Evolutionary conservation across 2,113 vertebrate species (phyloP), one percentile per base, ranked within the genome.

Genomic region (Pleuronectes platessa): DNA sequence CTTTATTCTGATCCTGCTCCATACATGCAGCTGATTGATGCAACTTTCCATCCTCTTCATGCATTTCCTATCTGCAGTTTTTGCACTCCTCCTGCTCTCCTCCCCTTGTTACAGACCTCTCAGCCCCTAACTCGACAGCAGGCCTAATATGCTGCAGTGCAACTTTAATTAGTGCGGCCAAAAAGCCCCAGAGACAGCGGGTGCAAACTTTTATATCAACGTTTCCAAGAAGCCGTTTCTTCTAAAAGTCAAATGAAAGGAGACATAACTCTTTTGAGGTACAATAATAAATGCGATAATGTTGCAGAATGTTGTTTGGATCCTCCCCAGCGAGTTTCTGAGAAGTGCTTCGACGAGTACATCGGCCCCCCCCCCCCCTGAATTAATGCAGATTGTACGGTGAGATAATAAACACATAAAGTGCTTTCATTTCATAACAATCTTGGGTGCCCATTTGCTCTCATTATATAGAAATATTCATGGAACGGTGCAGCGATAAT

Each of bases 81-180:
- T 78, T 79, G 17, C 37, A 42, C 40, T 18, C 47, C 47, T 51
- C 31, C 54, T 4, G 14, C 74, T 60, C 45, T 20, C 45, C 64
- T 54, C 31, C n/a, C 18, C 40, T 78, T 9, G 3, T 81, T 77
- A 55, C 15, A 10, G 7, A 53, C 71, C 63, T 49, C 65, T 61
- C 59, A 47, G 23, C 45, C 59, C 70, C 31, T 5, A 1, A 0
- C 45, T 76, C 63, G 86, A 74, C 61, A 45, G 73, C 53, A 74
- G 79, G 53, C n/a, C 45, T 72, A 26, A 77, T 71, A 64, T 18
- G 21, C 74, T 6, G 71, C 66, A 64, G 18, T 70, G 68, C 72
- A 59, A 68, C 61, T 84, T 81, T 87, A 91, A 92, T 89, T 88
- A 86, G 79, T 61, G 64, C 14, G 17, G n/a, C 45, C 61, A 77